These are phyloP conservation scores for Heteractis magnifica DNA, from an alignment of 92 coral and sea anemone genomes.

Conservation along the genomic window DNA sequence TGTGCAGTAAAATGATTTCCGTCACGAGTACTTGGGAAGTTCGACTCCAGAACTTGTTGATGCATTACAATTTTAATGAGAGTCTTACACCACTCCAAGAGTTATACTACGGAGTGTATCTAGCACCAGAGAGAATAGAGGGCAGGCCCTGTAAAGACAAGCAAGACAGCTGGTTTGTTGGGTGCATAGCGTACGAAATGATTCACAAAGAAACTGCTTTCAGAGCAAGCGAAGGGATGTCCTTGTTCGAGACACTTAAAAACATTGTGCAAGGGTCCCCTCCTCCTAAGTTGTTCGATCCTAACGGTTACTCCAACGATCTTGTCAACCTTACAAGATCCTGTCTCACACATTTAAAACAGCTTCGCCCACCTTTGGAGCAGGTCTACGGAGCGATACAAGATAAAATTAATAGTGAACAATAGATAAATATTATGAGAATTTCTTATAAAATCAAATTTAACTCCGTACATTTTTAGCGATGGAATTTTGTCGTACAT, in stretches of 20 bases:
- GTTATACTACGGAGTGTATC: conserved; percentile 62
- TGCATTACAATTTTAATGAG: conserved; percentile 55
- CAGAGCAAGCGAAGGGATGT: conserved; percentile 32
- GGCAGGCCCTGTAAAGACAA: conserved; percentile 54
- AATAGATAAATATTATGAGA: conserved; percentile 17
- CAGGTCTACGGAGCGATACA: conserved; percentile 39
- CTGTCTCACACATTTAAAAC: conserved; percentile 53
- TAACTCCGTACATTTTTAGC: neutral
- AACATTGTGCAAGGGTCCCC: conserved; percentile 65
- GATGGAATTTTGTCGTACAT: neutral
- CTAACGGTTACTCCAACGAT: conserved; percentile 35
- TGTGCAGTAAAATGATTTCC: conserved; percentile 56
- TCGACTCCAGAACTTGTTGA: conserved; percentile 58
- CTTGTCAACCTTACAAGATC: conserved; percentile 35
- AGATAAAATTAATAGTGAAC: conserved; percentile 22
- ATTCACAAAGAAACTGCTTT: conserved; percentile 62
- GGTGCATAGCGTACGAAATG: conserved; percentile 69
- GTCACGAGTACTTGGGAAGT: conserved; percentile 61
- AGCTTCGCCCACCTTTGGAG: conserved; percentile 55
- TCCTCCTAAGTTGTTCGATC: conserved; percentile 49
- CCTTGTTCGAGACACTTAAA: conserved; percentile 53
- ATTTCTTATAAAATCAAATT: neutral
- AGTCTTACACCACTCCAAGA: conserved; percentile 58
- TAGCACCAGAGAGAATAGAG: conserved; percentile 70
- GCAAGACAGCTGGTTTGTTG: conserved; percentile 66